Base-by-base conservation (phyloP, 2,113 vertebrate genomes). In the Gymnogyps californianus region DNA sequence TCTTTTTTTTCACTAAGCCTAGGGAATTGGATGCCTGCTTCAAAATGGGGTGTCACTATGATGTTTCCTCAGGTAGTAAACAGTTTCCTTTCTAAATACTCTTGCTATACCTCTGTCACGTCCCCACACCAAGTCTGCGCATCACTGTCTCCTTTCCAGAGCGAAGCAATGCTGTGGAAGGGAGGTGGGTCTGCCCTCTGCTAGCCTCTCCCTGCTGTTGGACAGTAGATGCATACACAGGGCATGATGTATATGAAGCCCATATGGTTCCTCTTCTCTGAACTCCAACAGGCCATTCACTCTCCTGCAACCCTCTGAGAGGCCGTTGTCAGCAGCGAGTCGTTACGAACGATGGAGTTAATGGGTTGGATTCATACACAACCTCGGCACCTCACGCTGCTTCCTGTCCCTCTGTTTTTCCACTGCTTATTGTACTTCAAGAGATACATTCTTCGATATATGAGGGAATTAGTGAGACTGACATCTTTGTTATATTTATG, bases 281-380 rank as follows among this genome's bases (percentile, higher is more conserved):
- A 75, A 36, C 31, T 61, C 79, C 2, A 2, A 22, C 26, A 74
- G 15, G 52, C 38, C 72, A 15, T 40, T 40, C 15, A 11, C 31
- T 25, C 18, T 52, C 22, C 31, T 67, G 54, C 21, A 78, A 6
- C 55, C 6, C 29, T 59, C 22, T n/a, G 25, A 64, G 17, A 32
- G 44, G 36, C 17, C 2, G 1, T 3, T 71, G 11, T 25, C 7
- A 8, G 31, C 8, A 52, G 40, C 0, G 6, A 75, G 34, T 47
- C 1, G 9, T 24, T 83, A 29, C 3, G 4, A 75, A 59, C 0
- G 0, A 20, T 79, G 7, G 70, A 25, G 25, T 84, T 69, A 55
- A 32, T 55, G 24, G 15, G 10, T 40, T 62, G 36, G 24, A 49
- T 52, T 76, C 19, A 36, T 15, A 38, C 32, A 46, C 10, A 69